Evolutionary conservation across 2,888 invertebrate species (phyloP).

Genomic region (Netelia melanura): DNA sequence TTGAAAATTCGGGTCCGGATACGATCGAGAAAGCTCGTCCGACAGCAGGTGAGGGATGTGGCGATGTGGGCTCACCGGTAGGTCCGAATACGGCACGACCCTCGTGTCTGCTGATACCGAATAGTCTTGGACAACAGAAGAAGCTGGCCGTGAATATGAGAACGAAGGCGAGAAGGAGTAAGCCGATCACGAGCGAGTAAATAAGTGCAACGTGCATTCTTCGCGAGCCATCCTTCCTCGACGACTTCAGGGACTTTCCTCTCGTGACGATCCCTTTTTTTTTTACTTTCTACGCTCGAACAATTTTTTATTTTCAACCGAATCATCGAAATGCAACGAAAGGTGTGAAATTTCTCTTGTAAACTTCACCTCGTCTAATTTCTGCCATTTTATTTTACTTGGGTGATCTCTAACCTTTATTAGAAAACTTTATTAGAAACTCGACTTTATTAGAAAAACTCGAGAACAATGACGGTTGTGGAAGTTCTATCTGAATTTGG

Average conservation of each 20-base stretch:
- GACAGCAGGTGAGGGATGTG: conserved; percentile 68
- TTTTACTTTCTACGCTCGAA: neutral
- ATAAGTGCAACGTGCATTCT: conserved; percentile 70
- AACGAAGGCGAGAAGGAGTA: conserved; percentile 60
- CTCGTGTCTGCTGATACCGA: conserved; percentile 69
- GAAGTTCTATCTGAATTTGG: conserved; percentile 11
- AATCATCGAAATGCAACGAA: neutral
- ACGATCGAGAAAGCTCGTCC: conserved; percentile 51
- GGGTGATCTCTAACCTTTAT: conserved; percentile 1
- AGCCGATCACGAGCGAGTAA: conserved; percentile 70
- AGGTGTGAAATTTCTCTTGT: neutral
- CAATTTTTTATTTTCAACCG: neutral
- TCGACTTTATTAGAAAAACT: neutral
- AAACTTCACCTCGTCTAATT: neutral
- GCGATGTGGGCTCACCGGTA: conserved; percentile 54
- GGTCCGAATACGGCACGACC: conserved; percentile 63
- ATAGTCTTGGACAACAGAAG: conserved; percentile 67
- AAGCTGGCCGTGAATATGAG: conserved; percentile 65
- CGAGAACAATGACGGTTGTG: conserved; percentile 15
- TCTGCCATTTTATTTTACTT: conserved; percentile 7
- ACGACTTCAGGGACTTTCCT: conserved; percentile 6
- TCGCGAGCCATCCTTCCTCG: conserved; percentile 58
- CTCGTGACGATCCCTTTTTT: neutral
- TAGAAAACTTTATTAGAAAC: too few relatives aligned
- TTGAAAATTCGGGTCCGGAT: conserved; percentile 44